These are phyloP conservation scores for Heliconius aoede DNA, from an alignment of 2,888 invertebrate genomes.

Conservation along the genomic window DNA sequence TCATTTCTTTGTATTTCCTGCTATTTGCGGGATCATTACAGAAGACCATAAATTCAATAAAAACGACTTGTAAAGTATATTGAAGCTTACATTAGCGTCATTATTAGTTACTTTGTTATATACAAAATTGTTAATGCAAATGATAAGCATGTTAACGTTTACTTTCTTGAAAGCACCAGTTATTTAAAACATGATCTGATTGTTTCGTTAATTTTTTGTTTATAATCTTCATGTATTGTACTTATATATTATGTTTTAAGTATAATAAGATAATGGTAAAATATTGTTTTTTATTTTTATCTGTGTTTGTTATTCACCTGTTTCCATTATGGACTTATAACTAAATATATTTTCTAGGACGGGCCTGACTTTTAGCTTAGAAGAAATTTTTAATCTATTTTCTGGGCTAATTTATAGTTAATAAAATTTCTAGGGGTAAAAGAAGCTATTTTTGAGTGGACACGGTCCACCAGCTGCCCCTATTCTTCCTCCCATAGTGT, in stretches of 20 bases:
- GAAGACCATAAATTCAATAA: not conserved
- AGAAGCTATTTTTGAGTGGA: too few relatives aligned
- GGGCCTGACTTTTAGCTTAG: too few relatives aligned
- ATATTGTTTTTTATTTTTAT: not conserved
- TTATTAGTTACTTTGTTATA: constrained; percentile 1
- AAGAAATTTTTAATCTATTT: too few relatives aligned
- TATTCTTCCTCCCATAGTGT: too few relatives aligned
- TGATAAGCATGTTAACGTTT: constrained; percentile 20
- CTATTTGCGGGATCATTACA: not conserved
- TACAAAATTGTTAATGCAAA: constrained; percentile 11
- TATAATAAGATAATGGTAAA: constrained; percentile 14
- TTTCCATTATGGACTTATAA: not conserved
- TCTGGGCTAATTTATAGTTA: too few relatives aligned
- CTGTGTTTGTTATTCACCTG: not conserved
- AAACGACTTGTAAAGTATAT: not conserved
- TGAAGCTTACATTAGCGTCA: not conserved
- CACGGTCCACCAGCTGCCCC: too few relatives aligned
- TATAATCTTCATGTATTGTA: not conserved
- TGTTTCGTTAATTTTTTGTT: constrained; percentile 4
- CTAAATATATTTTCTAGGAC: too few relatives aligned
- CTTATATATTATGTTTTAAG: constrained; percentile 8
- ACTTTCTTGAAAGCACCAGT: not conserved
- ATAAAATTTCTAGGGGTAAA: too few relatives aligned
- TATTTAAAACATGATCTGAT: constrained; percentile 25
- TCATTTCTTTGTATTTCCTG: not conserved